phyloP scores from a whole-genome alignment of 2,797 vertebrate species.

The Agapornis canus region DNA sequence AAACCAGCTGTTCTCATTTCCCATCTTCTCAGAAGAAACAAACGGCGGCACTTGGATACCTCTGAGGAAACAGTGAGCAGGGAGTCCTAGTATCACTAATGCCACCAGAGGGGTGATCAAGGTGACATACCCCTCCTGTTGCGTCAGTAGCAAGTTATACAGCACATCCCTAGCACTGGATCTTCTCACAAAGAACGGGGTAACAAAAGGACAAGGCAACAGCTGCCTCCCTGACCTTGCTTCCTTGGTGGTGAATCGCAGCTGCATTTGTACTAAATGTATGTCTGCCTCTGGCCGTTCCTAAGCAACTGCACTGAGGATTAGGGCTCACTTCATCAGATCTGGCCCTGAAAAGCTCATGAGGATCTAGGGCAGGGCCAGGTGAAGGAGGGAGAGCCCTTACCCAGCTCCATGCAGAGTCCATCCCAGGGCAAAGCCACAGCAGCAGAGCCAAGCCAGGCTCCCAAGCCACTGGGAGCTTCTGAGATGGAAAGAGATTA shows the following conservation, averaged over 20 bases:
- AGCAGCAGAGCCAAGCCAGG: rapidly evolving
- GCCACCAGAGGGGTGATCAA: rapidly evolving
- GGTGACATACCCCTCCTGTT: neutral
- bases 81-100: neutral
- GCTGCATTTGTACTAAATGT: neutral
- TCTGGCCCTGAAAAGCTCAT: neutral
- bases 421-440: neutral
- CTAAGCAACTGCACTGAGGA: neutral
- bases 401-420: neutral
- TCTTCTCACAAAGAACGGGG: neutral
- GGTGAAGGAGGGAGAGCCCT: neutral
- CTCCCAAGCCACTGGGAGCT: neutral
- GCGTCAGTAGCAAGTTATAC: rapidly evolving
- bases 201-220: rapidly evolving
- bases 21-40: neutral
- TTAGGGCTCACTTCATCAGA: neutral
- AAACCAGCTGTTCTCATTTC: neutral
- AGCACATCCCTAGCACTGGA: neutral
- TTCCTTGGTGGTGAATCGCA: neutral
- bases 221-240: neutral
- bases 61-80: neutral
- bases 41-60: neutral
- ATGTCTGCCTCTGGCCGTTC: neutral
- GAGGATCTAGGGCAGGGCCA: neutral
- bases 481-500: neutral